phyloP scores from a whole-genome alignment of 1,140 invertebrate genomes.

The Drosophila micromelanica region DNA sequence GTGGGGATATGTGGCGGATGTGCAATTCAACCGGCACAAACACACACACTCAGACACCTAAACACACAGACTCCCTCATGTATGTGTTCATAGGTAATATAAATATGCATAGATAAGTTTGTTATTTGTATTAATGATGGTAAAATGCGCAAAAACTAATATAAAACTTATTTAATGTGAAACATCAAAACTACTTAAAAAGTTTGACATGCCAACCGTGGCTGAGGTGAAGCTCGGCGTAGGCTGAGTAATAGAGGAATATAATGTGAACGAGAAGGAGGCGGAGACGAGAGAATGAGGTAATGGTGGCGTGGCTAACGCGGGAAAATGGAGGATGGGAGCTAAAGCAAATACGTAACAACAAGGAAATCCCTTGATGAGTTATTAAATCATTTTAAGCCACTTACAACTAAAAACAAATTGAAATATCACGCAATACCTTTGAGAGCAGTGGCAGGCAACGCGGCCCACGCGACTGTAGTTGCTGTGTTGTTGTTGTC shows the following conservation, averaged over 20 bases:
- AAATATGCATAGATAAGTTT: conserved; percentile 69
- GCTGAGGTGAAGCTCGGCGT: conserved; percentile 24
- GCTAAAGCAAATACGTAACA: conserved; percentile 79
- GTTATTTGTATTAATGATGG: conserved; percentile 77
- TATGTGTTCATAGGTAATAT: conserved; percentile 24
- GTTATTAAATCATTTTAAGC: conserved; percentile 83
- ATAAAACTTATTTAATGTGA: conserved; percentile 80
- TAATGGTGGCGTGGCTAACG: background rate
- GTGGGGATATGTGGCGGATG: background rate
- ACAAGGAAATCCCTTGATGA: conserved; percentile 82
- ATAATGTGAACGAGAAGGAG: background rate
- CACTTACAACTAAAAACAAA: conserved; percentile 83
- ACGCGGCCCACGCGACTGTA: conserved; percentile 54
- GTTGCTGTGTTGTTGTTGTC: conserved; percentile 4
- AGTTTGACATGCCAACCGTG: conserved; percentile 67
- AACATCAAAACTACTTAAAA: conserved; percentile 82
- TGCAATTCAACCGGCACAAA: background rate
- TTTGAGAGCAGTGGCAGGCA: conserved; percentile 56
- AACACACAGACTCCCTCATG: background rate
- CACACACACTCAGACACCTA: background rate
- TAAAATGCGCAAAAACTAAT: conserved; percentile 79
- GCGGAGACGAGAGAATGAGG: conserved; percentile 22
- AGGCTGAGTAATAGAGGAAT: conserved; percentile 1
- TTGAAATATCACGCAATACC: conserved; percentile 83
- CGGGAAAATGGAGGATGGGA: background rate